Evolutionary conservation across 2,113 vertebrate genomes (phyloP), one percentile per base, ranked within the genome.

Genomic region (Nannospalax galili): DNA sequence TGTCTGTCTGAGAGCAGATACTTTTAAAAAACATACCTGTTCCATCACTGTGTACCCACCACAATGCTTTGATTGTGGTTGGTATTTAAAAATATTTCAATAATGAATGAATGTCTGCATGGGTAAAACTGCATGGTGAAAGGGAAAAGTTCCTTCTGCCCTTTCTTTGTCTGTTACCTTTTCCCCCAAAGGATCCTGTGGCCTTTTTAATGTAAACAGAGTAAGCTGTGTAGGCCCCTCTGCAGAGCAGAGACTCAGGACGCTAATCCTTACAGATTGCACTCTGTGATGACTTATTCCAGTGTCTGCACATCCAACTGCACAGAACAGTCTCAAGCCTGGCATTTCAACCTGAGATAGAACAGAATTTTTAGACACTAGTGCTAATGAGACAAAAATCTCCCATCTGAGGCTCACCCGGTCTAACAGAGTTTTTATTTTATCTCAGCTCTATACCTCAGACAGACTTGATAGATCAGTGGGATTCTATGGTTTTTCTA

Each of bases 381-480:
- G 48, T 86, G 26, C 45, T 94, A 94, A 85, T 88, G 70, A 96
- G 92, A 85, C 12, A 42, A 73, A 90, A 56, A 52, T 64, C 3
- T 81, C 65, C 72, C 2, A 60, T 78, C 32, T 86, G 52, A 72
- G 88, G 48, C 37, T 90, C 58, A 82, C 64, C 35, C 11, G 78
- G 40, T 45, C 60, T 45, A 84, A 65, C 40, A 65, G 20, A 40
- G 26, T 17, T 30, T 95, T 88, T 92, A 88, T 84, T 96, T 42
- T 35, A 56, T 24, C 6, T 79, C 88, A 80, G 80, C 24, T 9
- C 22, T 37, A 17, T 20, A 32, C 84, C 82, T 91, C 85, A 72
- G 94, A 94, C 37, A 4, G 8, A 95, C 67, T 88, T 94, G 37
- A 67, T 67, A 80, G 52, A 95, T 89, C 37, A 91, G 6, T 19